Conservation (phyloP, 2,113 vertebrate species). For the Actinemys pallida region DNA sequence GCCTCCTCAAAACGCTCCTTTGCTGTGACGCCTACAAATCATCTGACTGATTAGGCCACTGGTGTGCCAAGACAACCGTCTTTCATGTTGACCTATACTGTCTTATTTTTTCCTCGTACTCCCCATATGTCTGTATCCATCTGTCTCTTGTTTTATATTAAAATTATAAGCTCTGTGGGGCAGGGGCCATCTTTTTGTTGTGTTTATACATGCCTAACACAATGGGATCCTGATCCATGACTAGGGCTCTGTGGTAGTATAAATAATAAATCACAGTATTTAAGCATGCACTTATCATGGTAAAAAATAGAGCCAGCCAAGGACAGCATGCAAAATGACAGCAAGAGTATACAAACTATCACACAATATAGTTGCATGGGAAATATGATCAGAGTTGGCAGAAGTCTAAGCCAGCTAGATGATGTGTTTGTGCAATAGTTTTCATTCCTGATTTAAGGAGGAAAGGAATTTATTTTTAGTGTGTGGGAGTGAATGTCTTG, state of each 20-base stretch:
- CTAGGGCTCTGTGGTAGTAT: not conserved
- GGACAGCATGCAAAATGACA: not conserved
- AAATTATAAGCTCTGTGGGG: not conserved
- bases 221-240: not conserved
- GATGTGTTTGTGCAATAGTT: not conserved
- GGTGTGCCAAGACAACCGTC: not conserved
- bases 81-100: not conserved
- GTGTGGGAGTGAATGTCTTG: not conserved
- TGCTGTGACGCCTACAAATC: not conserved
- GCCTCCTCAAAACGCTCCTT: not conserved
- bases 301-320: not conserved
- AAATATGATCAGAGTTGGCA: not conserved
- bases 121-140: not conserved
- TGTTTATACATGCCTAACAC: not conserved
- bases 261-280: not conserved
- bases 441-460: not conserved
- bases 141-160: not conserved
- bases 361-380: not conserved
- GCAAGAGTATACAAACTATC: not conserved
- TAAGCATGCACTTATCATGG: not conserved
- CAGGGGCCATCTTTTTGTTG: not conserved
- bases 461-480: not conserved
- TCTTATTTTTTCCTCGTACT: not conserved
- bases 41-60: not conserved
- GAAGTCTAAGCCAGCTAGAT: not conserved